Conservation (phyloP, 2,888 invertebrate species). For the Cartodere bifasciata region DNA sequence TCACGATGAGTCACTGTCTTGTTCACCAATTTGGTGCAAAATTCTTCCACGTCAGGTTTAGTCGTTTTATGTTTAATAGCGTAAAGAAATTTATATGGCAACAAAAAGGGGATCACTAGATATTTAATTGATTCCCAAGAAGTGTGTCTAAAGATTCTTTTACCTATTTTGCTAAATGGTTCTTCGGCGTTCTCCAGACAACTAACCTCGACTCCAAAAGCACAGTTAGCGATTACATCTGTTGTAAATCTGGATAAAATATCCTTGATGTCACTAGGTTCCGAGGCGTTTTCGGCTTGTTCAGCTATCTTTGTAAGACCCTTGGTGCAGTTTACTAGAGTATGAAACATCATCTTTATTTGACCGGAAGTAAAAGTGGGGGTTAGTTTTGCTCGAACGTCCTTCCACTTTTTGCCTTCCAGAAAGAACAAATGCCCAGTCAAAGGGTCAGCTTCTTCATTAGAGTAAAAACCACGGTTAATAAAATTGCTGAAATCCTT, state of each 20-base stretch:
- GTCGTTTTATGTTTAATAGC: no score
- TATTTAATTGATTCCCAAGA: no score
- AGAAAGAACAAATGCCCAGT: slow-evolving; percentile 42
- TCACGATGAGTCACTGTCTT: no score
- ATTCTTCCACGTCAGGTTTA: no score
- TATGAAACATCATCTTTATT: slow-evolving; percentile 45
- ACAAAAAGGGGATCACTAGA: no score
- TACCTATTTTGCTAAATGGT: no score
- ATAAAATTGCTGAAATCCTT: slow-evolving; percentile 46
- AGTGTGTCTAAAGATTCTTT: no score
- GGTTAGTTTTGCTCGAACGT: slow-evolving; percentile 42
- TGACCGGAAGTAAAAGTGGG: slow-evolving; percentile 51
- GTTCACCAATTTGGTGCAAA: no score
- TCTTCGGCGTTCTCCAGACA: no score
- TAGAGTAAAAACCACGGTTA: slow-evolving; percentile 43
- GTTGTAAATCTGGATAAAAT: slow-evolving; percentile 6
- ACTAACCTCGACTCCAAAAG: no score
- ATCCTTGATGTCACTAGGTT: slow-evolving; percentile 9
- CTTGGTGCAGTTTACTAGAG: slow-evolving; percentile 35
- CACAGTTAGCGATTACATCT: no score
- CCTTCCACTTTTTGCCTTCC: slow-evolving; percentile 44
- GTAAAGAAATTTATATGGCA: no score
- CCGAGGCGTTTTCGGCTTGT: not conserved
- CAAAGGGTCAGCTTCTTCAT: slow-evolving; percentile 42
- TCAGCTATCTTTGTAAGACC: slow-evolving; percentile 9